Evolutionary conservation across 2,888 invertebrate species (phyloP), one percentile per base, ranked within the genome.

Genomic region (Agrochola litura): DNA sequence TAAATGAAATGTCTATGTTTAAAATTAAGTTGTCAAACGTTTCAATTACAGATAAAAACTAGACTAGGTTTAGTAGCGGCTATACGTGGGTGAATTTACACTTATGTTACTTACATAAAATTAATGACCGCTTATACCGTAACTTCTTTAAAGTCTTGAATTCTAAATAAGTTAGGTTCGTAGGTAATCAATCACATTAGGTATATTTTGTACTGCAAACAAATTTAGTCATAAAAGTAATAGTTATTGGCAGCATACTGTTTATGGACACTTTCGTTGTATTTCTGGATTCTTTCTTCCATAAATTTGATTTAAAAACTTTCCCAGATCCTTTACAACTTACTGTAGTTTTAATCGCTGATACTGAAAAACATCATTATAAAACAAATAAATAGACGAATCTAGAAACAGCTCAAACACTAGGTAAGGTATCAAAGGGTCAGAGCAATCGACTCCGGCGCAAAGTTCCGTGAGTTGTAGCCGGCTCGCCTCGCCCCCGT

Each of bases 401-500:
- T 77, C 12, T 54, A 46, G 16, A 58, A 56, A 16, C 43, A 72
- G 43, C 10, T 68, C 4, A 2, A 46, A 43, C n/a, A 56, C 19
- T 63, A 64, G 6, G n/a, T 37, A 58, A 52, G 61, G 65, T 66
- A 74, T 75, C 58, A 49, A 61, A 77, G 69, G 70, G 78, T 80
- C 68, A 85, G 73, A 86, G 83, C 74, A 75, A 74, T 84, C 81
- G 64, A 43, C 64, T 77, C 54, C 46, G 73, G 73, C 61, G 75
- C 69, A 69, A 41, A 77, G 85, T 85, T 89, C 85, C 89, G 89
- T 80, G 64, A 81, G 83, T 56, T 64, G 56, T 63, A 74, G 81
- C 73, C 58, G 70, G 82, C 80, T 81, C 60, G 79, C 89, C 89
- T 89, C 79, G 89, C 82, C 58, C 89, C 68, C 81, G 72, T 83